Evolutionary conservation across 1,140 invertebrate genomes (phyloP).

Genomic region (Chironomus tepperi): DNA sequence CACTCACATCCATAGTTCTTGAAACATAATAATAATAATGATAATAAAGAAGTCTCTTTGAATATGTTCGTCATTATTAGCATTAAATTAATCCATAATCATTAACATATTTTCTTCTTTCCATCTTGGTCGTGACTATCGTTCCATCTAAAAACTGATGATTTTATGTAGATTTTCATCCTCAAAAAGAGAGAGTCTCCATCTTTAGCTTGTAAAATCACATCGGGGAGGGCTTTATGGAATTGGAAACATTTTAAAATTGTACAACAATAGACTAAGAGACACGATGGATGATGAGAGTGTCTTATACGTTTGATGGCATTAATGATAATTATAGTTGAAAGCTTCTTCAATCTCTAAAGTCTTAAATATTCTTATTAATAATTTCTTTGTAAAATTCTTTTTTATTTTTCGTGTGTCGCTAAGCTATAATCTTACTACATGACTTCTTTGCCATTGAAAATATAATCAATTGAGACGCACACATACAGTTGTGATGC

Average conservation of each 20-base stretch:
- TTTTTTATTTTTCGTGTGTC: too few species aligned
- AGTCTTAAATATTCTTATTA: neutral
- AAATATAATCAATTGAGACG: too few species aligned
- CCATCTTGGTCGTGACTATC: neutral
- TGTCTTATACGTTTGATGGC: constrained; percentile 8
- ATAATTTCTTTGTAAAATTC: too few species aligned
- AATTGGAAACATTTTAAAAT: constrained; percentile 15
- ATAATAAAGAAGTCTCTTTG: constrained; percentile 20
- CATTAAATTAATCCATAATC: constrained; percentile 20
- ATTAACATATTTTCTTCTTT: constrained; percentile 18
- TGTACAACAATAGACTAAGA: constrained; percentile 2
- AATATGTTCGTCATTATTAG: constrained; percentile 21
- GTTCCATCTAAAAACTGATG: too few species aligned
- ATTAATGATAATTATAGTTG: constrained; percentile 23
- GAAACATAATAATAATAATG: too few species aligned
- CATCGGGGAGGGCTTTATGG: constrained; percentile 6
- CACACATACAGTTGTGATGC: too few species aligned
- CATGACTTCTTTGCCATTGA: too few species aligned
- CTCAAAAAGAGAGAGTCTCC: neutral
- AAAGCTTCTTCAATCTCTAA: constrained; percentile 17
- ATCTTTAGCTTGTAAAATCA: neutral
- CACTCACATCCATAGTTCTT: neutral
- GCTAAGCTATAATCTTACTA: too few species aligned
- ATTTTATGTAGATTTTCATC: too few species aligned
- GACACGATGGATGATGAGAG: neutral